Evolutionary conservation across 2,797 vertebrate genomes (phyloP).

Genomic region (Lacerta agilis): DNA sequence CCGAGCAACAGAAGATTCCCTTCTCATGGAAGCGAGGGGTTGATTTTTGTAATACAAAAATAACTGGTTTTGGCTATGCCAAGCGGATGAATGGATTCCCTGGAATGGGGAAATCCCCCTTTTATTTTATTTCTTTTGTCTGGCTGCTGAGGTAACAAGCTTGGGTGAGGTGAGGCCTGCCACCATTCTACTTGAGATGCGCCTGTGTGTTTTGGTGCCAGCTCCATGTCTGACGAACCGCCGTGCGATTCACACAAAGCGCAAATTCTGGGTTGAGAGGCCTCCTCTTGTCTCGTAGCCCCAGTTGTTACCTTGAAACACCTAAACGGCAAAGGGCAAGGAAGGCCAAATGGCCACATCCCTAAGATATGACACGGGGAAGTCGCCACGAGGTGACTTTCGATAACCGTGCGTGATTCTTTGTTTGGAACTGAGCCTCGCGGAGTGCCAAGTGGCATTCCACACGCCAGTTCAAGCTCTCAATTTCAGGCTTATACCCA

Average conservation of each 20-base stretch:
- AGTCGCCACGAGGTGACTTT: background rate
- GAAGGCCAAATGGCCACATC: background rate
- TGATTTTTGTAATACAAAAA: slow-evolving; percentile 40
- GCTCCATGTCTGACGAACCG: too few relatives aligned
- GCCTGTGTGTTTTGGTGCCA: too few relatives aligned
- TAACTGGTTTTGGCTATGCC: slow-evolving; percentile 44
- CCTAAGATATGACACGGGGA: too few relatives aligned
- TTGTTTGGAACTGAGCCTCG: background rate
- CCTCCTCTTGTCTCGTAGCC: too few relatives aligned
- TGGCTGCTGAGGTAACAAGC: accelerated
- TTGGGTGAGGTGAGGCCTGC: background rate
- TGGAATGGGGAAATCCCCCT: background rate
- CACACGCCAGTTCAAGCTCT: background rate
- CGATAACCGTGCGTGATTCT: too few relatives aligned
- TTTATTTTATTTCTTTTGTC: background rate
- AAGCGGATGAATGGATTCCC: background rate
- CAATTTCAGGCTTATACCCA: background rate
- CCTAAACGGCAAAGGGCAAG: background rate
- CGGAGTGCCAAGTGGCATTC: background rate
- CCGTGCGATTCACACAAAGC: too few relatives aligned
- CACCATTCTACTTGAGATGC: background rate
- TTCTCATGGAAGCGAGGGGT: background rate
- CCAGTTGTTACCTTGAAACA: background rate
- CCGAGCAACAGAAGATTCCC: slow-evolving; percentile 26
- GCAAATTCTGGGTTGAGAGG: background rate